Base-by-base conservation (phyloP, 2,888 invertebrate species). In the Coremacera marginata region DNA sequence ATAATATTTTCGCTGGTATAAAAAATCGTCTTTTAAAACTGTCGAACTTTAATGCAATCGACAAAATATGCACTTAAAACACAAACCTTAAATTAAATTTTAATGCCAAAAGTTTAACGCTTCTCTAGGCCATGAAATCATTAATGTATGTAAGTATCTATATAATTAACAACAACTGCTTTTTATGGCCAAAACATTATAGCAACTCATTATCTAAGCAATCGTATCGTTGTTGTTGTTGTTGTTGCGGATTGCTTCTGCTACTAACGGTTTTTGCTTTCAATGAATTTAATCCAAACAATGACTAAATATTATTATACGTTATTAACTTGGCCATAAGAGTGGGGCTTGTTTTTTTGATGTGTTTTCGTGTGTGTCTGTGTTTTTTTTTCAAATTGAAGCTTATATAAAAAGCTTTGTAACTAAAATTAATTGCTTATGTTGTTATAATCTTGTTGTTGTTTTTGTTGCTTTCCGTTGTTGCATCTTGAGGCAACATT, bases 401-500 rank as follows among this genome's bases (percentile, higher is more conserved):
- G 55, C n/a, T 22, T 16, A 16, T 16, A 63, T 11, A 44, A 70
- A 52, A 31, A n/a, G 55, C 34, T 31, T 14, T 55, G 70, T 25
- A 52, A 70, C 52, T 52, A 22, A 70, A 70, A 70, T 70, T 70
- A 70, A 70, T 70, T 70, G 70, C 70, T 52, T 25, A 3, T 70
- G 55, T 52, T 52, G 70, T n/a, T 67, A 60, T 5, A 5, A 8
- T 27, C 25, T n/a, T n/a, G 34, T 34, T n/a, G 34, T 63, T 31
- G 8, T 34, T 31, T 27, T 34, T 63, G 49, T 25, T 51, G 25
- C 25, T 5, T 19, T 22, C 57, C 5, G n/a, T 55, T 22, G 19
- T 8, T 55, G 44, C 44, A 44, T 11, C 44, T 44, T 44, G 44
- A 44, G 44, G 44, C 44, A 44, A 44, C 2, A 44, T 44, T 44